Evolutionary conservation across 2,113 vertebrate genomes (phyloP).

Genomic region (Rissa tridactyla): DNA sequence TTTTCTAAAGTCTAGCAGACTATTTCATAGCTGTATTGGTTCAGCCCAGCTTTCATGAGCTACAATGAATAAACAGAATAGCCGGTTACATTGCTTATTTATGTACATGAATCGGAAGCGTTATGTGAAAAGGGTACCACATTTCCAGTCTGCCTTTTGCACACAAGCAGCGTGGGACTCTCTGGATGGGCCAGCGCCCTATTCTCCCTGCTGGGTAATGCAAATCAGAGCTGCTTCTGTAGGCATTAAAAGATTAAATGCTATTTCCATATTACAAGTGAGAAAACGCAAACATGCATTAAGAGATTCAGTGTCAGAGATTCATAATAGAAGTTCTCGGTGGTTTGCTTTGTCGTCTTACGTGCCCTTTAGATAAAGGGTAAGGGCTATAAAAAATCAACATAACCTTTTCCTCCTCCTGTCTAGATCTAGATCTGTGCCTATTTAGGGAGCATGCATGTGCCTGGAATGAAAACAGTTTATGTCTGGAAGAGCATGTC

Average conservation of each 20-base stretch:
- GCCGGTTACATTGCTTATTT: background rate
- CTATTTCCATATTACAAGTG: background rate
- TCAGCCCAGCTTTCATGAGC: background rate
- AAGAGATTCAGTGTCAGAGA: background rate
- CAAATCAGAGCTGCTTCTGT: background rate
- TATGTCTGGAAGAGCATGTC: background rate
- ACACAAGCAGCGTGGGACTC: fast-evolving
- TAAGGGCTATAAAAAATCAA: constrained; percentile 5
- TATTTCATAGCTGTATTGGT: background rate
- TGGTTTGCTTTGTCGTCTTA: background rate
- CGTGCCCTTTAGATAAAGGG: background rate
- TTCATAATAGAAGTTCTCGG: background rate
- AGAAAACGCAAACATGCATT: background rate
- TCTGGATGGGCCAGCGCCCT: background rate
- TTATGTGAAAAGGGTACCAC: background rate
- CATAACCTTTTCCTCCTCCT: background rate
- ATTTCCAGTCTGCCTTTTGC: fast-evolving
- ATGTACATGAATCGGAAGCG: background rate
- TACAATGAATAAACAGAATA: background rate
- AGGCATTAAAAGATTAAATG: background rate
- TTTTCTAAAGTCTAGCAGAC: background rate
- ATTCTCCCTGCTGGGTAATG: background rate
- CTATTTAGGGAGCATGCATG: background rate
- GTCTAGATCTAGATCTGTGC: background rate
- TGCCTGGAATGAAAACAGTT: constrained; percentile 9